A percentile compares a stretch with the other conserved stretches of the same genome.
Conservation (phyloP, 1,140 invertebrate genomes). For the Magallana ariakensis region DNA sequence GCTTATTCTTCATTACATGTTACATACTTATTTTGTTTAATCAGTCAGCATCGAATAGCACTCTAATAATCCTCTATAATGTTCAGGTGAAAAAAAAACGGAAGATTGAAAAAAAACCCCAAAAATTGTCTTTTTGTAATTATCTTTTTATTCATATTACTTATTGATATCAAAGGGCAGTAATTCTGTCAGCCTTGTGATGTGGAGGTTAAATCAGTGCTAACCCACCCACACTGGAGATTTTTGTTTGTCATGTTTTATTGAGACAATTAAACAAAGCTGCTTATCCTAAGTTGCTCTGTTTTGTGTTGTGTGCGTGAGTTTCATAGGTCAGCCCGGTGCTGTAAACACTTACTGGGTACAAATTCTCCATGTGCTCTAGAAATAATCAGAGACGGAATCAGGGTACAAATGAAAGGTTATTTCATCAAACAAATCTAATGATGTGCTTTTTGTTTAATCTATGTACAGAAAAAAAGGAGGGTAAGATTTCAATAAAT, state of each 20-base stretch:
- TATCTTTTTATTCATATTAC: too few species aligned
- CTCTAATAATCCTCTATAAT: too few species aligned
- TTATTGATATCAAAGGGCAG: neutral
- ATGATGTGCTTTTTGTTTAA: neutral
- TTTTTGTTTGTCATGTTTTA: neutral
- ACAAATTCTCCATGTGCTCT: neutral
- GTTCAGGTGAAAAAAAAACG: too few species aligned
- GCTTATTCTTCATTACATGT: neutral
- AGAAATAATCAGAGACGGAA: neutral
- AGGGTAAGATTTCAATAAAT: constrained; percentile 22
- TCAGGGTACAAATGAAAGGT: neutral
- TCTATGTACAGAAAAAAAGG: neutral
- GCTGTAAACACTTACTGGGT: neutral
- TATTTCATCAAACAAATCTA: too few species aligned
- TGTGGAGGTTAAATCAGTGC: neutral
- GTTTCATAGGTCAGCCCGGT: neutral
- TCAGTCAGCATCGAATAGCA: too few species aligned
- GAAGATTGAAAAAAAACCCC: too few species aligned
- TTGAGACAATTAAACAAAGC: neutral
- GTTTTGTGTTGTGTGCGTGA: neutral
- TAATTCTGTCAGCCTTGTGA: constrained; percentile 3
- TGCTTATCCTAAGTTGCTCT: neutral
- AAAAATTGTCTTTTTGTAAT: too few species aligned
- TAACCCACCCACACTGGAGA: neutral
- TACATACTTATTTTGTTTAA: too few species aligned